phyloP scores from a whole-genome alignment of 2,113 vertebrate species.

The Forbesichthys papilliferus region DNA sequence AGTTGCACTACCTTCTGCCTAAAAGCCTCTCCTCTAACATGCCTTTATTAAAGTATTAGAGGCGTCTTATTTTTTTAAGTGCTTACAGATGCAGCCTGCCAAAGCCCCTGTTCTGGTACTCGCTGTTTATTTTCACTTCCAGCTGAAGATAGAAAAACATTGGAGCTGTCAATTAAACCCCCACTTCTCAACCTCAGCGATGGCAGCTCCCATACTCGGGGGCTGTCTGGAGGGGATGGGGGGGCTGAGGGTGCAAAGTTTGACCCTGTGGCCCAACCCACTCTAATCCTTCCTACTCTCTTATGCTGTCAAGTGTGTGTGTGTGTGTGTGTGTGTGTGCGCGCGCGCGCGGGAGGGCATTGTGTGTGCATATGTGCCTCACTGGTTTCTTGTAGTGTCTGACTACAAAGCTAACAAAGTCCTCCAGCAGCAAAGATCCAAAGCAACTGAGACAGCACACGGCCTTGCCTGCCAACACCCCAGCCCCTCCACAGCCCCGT shows the following conservation, averaged over 20 bases:
- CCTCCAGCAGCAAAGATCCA: constrained; percentile 18
- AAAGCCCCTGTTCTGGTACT: constrained; percentile 55
- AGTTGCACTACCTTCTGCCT: constrained; percentile 49
- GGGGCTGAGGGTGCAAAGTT: neutral
- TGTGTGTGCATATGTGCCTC: constrained; percentile 13
- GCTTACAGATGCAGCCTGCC: constrained; percentile 70
- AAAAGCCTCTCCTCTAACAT: constrained; percentile 49
- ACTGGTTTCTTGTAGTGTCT: constrained; percentile 20
- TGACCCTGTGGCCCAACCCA: constrained; percentile 30
- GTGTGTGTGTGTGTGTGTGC: no score
- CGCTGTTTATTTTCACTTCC: constrained; percentile 67
- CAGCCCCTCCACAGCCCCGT: constrained; percentile 22
- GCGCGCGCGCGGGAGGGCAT: neutral
- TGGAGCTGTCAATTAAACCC: constrained; percentile 44
- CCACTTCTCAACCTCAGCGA: constrained; percentile 40
- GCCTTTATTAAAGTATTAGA: constrained; percentile 67
- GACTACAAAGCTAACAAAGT: constrained; percentile 53
- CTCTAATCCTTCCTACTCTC: constrained; percentile 50
- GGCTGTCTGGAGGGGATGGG: neutral
- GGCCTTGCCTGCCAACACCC: constrained; percentile 16
- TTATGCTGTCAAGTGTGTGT: constrained; percentile 6
- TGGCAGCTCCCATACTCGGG: constrained; percentile 30
- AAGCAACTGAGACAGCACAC: constrained; percentile 42
- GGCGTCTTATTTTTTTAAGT: constrained; percentile 66
- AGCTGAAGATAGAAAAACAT: constrained; percentile 59